Percentiles rank a stretch among this genome's conserved stretches.
Conservation (phyloP, 2,888 invertebrate genomes). For the Pandemis cinnamomeana region DNA sequence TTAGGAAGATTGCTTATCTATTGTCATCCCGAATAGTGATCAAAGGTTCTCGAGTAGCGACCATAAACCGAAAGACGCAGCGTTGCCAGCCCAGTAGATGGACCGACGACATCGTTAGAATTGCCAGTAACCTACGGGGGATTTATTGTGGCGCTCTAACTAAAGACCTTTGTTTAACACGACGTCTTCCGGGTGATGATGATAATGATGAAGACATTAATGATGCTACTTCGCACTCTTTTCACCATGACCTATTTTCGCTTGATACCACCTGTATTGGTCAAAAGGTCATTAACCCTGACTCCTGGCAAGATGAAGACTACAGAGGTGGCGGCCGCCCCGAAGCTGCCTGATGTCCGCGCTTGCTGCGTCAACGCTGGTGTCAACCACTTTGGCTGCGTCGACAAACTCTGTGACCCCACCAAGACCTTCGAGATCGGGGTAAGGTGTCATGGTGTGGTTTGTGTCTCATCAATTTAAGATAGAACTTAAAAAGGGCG, state of each 20-base stretch:
- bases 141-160: too few species aligned
- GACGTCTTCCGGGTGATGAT: too few species aligned
- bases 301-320: conserved; percentile 86
- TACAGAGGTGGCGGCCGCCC: conserved; percentile 84
- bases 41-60: too few species aligned
- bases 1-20: too few species aligned
- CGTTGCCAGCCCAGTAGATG: too few species aligned
- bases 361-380: conserved; percentile 89
- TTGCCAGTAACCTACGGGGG: too few species aligned
- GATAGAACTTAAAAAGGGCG: not conserved
- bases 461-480: conserved; percentile 22
- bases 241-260: not conserved
- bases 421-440: conserved; percentile 81
- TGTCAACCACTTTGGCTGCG: conserved; percentile 89
- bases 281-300: conserved; percentile 86
- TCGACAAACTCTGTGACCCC: conserved; percentile 92
- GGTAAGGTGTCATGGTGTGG: conserved; percentile 53
- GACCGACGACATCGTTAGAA: too few species aligned
- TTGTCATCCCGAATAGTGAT: too few species aligned
- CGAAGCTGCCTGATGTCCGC: conserved; percentile 89
- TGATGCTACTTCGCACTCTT: not conserved
- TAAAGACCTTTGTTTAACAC: too few species aligned
- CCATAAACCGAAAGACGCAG: too few species aligned
- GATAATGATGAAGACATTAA: too few species aligned
- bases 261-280: not conserved